phyloP scores from a whole-genome alignment of 2,113 vertebrate species.

The Crotophaga sulcirostris region DNA sequence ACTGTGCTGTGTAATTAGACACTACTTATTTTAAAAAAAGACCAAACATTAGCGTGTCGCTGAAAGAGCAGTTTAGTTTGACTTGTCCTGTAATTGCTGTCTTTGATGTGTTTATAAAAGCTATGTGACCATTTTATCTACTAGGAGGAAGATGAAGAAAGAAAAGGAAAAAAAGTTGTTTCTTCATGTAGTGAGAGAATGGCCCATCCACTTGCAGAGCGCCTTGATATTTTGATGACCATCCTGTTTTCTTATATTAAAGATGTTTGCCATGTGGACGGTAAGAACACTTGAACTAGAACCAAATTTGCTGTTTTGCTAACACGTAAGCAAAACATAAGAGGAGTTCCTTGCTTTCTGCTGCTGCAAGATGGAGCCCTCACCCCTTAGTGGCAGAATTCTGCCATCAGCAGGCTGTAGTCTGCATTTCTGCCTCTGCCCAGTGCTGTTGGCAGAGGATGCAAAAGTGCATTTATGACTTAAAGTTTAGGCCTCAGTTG shows the following conservation, averaged over 20 bases:
- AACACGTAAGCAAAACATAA: background rate
- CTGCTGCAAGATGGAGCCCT: background rate
- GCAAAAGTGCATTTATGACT: background rate
- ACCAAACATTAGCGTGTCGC: background rate
- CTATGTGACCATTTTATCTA: background rate
- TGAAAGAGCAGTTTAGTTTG: background rate
- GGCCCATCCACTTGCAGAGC: constrained; percentile 88
- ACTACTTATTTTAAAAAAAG: background rate
- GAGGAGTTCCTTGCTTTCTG: background rate
- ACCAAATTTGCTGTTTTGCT: background rate
- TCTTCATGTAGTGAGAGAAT: constrained; percentile 51
- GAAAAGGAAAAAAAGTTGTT: background rate
- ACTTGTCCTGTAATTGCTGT: background rate
- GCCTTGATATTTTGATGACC: constrained; percentile 86
- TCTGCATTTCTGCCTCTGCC: background rate
- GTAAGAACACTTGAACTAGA: constrained; percentile 68
- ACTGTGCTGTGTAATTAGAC: background rate
- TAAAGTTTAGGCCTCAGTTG: background rate
- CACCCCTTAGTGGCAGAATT: background rate
- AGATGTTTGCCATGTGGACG: constrained; percentile 82
- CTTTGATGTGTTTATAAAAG: background rate
- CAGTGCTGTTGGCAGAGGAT: too few relatives aligned
- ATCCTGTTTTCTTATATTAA: constrained; percentile 88
- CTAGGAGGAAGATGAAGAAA: constrained; percentile 84
- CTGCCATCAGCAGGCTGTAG: background rate